phyloP scores from a whole-genome alignment of 2,113 vertebrate genomes.

The Tetrax tetrax region DNA sequence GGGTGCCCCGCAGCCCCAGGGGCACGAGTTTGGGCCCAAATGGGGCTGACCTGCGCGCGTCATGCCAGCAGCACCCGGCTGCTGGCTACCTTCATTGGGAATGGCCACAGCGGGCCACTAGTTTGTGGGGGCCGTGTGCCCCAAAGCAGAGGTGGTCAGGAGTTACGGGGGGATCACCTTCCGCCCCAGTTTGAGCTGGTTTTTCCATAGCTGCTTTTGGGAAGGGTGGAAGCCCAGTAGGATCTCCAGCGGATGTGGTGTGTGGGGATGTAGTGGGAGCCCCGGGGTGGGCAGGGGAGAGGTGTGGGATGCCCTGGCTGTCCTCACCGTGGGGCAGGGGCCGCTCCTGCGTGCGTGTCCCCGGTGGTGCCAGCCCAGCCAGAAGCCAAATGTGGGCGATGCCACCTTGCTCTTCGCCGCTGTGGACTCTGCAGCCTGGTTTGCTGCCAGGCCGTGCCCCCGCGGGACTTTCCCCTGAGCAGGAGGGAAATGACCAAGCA shows the following conservation, averaged over 20 bases:
- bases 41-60: neutral
- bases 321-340: no score
- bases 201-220: neutral
- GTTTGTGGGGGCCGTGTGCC: neutral
- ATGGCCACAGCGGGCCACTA: neutral
- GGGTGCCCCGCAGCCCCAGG: neutral
- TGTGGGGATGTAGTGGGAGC: no score
- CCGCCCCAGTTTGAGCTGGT: accelerated
- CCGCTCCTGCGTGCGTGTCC: no score
- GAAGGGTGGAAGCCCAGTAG: neutral
- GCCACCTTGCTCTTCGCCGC: no score
- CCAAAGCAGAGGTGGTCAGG: neutral
- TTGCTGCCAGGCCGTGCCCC: no score
- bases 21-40: neutral
- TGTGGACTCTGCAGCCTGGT: no score
- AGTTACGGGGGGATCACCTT: neutral
- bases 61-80: neutral
- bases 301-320: no score
- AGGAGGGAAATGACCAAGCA: no score
- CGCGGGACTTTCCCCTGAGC: no score
- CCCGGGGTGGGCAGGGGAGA: no score
- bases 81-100: neutral
- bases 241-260: neutral
- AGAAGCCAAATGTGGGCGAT: no score
- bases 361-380: no score